Base-by-base conservation (phyloP, 2,113 vertebrate genomes). In the Leucosticte australis region DNA sequence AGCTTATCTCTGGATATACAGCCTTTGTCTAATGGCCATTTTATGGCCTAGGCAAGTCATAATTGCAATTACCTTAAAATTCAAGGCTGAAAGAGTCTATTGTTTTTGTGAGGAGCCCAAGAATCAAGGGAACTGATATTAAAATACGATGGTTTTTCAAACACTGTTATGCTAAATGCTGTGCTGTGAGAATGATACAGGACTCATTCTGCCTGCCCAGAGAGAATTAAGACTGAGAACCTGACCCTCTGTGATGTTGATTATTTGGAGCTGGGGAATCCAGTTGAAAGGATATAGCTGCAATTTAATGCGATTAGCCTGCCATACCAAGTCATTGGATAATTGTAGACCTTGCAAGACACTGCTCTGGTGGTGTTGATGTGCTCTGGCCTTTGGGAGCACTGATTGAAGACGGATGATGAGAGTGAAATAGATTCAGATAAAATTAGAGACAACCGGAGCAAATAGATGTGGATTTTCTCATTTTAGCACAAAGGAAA, bases 401-500 rank as follows among this genome's bases (percentile, higher is more conserved):
- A 52, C 70, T 90, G 90, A 94, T 55, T 96, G 94, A 91, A 95
- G 78, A 75, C 11, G 31, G 19, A 80, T 89, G 92, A 90, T 89
- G 79, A 70, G 92, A 92, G 78, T 57, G 77, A 95, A 96, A 93
- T 78, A 87, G 80, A 87, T 81, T 92, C 2, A 5, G 87, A 96
- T 94, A 96, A 95, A 96, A 93, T 97, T 95, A 95, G 74, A 93
- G 84, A 77, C 83, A 96, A 96, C 47, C 5, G 9, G 83, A 81
- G 76, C 56, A 93, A 92, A 89, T 80, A 89, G 84, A 91, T 86
- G 27, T 8, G 19, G 75, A 94, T 95, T 95, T 96, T 68, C 95
- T 96, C 88, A 96, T 91, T 95, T 83, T 89, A 96, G 91, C 95
- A 90, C 56, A 93, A 95, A 97, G 79, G 79, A 94, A 96, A 87